A percentile compares a stretch with the other conserved stretches of the same genome.
phyloP scores from a whole-genome alignment of 2,888 invertebrate species.

The Oscheius sp. region DNA sequence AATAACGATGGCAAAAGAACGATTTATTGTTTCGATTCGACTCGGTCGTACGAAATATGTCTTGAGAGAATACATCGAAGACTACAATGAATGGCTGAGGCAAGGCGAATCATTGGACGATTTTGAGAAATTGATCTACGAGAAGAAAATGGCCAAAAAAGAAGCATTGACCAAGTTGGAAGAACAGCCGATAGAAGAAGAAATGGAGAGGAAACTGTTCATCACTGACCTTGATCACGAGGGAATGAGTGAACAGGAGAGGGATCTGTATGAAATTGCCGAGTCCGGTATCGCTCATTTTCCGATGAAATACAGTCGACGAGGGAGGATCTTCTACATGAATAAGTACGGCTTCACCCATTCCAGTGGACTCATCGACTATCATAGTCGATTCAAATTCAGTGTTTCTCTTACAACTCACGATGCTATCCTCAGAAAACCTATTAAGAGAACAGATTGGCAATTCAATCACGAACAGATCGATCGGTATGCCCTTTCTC shows the following conservation, averaged over 20 bases:
- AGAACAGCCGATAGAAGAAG: background rate
- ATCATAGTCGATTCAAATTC: slow-evolving; percentile 28
- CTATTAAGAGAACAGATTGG: background rate
- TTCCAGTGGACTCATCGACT: slow-evolving; percentile 33
- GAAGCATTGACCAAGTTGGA: background rate
- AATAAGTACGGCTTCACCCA: slow-evolving; percentile 19
- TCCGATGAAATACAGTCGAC: slow-evolving; percentile 23
- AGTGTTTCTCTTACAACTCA: background rate
- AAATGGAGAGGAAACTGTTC: background rate
- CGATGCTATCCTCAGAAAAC: background rate
- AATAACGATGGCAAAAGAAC: background rate
- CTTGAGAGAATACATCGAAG: background rate
- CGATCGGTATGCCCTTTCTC: background rate
- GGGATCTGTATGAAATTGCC: background rate
- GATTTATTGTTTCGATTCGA: slow-evolving; percentile 25
- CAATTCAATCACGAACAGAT: slow-evolving; percentile 2
- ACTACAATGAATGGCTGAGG: background rate
- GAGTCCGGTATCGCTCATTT: background rate
- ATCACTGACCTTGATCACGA: background rate
- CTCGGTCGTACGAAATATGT: background rate
- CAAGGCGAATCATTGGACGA: background rate
- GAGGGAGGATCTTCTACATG: slow-evolving; percentile 22
- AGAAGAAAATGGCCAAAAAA: background rate
- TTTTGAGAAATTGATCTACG: background rate
- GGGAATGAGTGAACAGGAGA: background rate